These are phyloP conservation scores for Agonum fuliginosum DNA, from an alignment of 2,888 invertebrate genomes.

Conservation along the genomic window DNA sequence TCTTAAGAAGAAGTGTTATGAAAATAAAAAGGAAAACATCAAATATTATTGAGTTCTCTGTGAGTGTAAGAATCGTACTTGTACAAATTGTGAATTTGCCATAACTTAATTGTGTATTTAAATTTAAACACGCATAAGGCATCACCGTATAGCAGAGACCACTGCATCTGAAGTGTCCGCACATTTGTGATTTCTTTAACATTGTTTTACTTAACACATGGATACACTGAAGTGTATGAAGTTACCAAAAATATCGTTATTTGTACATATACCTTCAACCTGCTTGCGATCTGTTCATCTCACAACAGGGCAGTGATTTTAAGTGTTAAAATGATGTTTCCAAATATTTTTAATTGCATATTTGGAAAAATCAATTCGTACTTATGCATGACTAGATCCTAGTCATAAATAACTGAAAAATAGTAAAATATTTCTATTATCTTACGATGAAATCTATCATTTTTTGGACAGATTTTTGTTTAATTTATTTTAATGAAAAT, in stretches of 20 bases:
- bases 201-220: constrained; percentile 43
- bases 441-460: constrained; percentile 22
- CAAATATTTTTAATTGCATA: constrained; percentile 10
- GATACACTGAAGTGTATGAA: constrained; percentile 68
- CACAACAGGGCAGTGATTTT: constrained; percentile 29
- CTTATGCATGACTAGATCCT: constrained; percentile 53
- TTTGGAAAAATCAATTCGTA: constrained; percentile 36
- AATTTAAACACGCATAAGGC: constrained; percentile 44
- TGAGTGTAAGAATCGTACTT: constrained; percentile 18
- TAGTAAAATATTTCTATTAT: constrained; percentile 11
- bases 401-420: constrained; percentile 44
- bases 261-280: constrained; percentile 52
- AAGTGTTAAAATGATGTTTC: background rate
- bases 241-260: constrained; percentile 72
- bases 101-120: constrained; percentile 44
- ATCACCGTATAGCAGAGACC: constrained; percentile 30
- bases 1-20: too few species aligned
- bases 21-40: too few species aligned
- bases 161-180: constrained; percentile 40
- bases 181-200: constrained; percentile 53
- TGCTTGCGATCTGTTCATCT: constrained; percentile 13
- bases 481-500: too few species aligned
- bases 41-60: background rate
- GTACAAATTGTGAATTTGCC: constrained; percentile 55
- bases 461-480: background rate